Evolutionary conservation across 2,113 vertebrate genomes (phyloP).

Genomic region (Marmota monax): DNA sequence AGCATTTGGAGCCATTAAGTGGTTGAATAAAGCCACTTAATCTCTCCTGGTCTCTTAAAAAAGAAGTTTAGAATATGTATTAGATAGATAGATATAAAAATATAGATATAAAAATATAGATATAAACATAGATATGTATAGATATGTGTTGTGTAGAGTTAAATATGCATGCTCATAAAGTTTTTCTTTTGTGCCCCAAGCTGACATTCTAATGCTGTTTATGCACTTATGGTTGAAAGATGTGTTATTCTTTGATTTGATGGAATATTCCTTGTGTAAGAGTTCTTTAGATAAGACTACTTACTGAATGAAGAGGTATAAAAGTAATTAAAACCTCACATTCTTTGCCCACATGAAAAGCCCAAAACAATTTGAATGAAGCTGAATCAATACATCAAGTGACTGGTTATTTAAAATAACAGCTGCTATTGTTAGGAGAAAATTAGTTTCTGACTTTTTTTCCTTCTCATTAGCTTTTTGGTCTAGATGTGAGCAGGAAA

Average conservation of each 20-base stretch:
- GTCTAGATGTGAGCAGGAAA: not conserved
- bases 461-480: not conserved
- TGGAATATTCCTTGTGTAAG: not conserved
- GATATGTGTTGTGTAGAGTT: not conserved
- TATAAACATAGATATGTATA: no score
- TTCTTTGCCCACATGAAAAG: not conserved
- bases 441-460: not conserved
- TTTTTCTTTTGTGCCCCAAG: not conserved
- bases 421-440: not conserved
- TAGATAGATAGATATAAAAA: no score
- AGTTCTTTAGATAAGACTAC: not conserved
- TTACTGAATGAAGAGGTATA: not conserved
- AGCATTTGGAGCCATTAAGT: not conserved
- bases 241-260: not conserved
- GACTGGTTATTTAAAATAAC: slow-evolving; percentile 40
- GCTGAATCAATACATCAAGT: slow-evolving; percentile 34
- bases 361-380: slow-evolving; percentile 12
- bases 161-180: not conserved
- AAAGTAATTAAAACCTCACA: slow-evolving; percentile 44
- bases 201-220: not conserved
- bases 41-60: not conserved
- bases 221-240: not conserved
- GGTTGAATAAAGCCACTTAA: not conserved
- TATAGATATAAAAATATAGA: no score
- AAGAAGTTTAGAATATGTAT: not conserved